Percentiles rank a stretch among this genome's conserved stretches.
These are phyloP conservation scores for Patiria pectinifera DNA, from an alignment of 53 echinoderm and acorn worm species.

Conservation along the genomic window DNA sequence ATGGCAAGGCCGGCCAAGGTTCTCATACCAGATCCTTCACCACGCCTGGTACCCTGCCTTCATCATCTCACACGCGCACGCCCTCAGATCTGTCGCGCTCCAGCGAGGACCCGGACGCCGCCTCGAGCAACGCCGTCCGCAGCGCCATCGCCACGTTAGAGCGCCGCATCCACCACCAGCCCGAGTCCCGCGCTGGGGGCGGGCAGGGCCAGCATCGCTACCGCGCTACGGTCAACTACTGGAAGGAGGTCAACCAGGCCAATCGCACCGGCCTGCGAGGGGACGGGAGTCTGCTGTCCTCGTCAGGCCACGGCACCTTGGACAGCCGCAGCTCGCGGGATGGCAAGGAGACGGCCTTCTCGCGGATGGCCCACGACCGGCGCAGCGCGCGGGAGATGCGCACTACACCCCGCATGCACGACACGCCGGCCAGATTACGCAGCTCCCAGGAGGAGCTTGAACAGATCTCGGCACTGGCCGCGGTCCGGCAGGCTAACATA, in stretches of 20 bases:
- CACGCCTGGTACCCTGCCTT: constrained; percentile 1
- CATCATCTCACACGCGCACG: constrained; percentile 25
- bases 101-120: constrained; percentile 35
- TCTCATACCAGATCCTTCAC: constrained; percentile 43
- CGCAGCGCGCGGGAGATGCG: constrained; percentile 83
- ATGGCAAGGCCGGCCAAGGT: constrained; percentile 22
- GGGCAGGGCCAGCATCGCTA: constrained; percentile 74
- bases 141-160: constrained; percentile 84
- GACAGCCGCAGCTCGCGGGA: constrained; percentile 71
- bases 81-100: constrained; percentile 32
- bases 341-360: constrained; percentile 65
- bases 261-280: constrained; percentile 14
- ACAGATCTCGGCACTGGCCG: constrained; percentile 28
- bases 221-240: constrained; percentile 81
- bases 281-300: neutral
- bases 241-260: constrained; percentile 73
- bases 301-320: constrained; percentile 42
- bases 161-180: constrained; percentile 73
- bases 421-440: constrained; percentile 65
- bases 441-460: constrained; percentile 94
- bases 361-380: constrained; percentile 84
- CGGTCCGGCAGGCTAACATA: neutral
- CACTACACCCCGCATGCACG: constrained; percentile 40
- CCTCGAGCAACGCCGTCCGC: constrained; percentile 76
- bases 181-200: constrained; percentile 23